Evolutionary conservation across 2,888 invertebrate genomes (phyloP).

Genomic region (Choreutis nemorana): DNA sequence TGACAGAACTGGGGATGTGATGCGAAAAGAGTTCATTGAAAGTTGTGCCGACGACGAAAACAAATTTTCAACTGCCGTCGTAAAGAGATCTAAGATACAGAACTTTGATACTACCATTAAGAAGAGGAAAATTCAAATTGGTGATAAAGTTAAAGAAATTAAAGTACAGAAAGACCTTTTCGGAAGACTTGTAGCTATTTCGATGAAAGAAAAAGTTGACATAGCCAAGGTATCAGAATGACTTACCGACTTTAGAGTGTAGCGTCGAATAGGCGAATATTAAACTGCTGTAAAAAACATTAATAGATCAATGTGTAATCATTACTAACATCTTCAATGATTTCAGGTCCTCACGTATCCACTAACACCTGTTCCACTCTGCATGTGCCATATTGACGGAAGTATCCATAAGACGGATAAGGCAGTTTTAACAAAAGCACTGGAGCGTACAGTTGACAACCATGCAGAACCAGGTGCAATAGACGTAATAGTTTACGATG

Average conservation of each 20-base stretch:
- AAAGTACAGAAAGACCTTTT: background rate
- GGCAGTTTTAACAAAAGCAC: slow-evolving; percentile 13
- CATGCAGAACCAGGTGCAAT: slow-evolving; percentile 9
- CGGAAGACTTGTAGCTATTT: background rate
- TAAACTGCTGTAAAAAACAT: too few species aligned
- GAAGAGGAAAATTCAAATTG: slow-evolving; percentile 4
- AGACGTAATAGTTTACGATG: slow-evolving; percentile 21
- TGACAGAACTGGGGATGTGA: slow-evolving; percentile 4
- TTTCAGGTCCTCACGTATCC: slow-evolving; percentile 20
- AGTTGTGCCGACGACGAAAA: slow-evolving; percentile 3
- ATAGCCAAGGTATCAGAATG: too few species aligned
- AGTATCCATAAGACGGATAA: slow-evolving; percentile 18
- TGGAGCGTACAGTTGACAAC: slow-evolving; percentile 11
- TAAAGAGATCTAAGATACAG: slow-evolving; percentile 2
- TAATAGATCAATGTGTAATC: too few species aligned
- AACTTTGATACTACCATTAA: slow-evolving; percentile 3
- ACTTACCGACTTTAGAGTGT: too few species aligned
- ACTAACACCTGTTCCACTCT: slow-evolving; percentile 18
- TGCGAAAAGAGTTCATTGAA: slow-evolving; percentile 4
- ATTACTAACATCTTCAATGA: too few species aligned
- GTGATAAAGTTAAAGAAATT: slow-evolving; percentile 6
- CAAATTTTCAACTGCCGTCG: slow-evolving; percentile 4
- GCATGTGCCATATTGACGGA: slow-evolving; percentile 20
- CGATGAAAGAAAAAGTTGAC: slow-evolving; percentile 6
- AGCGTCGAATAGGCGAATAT: too few species aligned